phyloP scores from a whole-genome alignment of 2,113 vertebrate species.

The Grus americana region DNA sequence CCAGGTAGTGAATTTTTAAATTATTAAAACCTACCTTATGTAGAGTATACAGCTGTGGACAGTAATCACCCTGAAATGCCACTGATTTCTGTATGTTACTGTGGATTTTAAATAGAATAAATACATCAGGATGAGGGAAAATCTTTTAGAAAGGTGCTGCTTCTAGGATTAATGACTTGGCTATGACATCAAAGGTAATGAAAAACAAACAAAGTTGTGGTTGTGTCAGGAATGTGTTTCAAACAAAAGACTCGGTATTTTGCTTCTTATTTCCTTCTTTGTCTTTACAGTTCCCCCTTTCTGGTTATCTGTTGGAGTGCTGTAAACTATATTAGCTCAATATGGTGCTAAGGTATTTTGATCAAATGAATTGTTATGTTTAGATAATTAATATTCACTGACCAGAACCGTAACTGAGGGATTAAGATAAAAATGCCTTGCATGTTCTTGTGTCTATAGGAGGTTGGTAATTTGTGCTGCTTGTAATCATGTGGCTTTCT shows the following conservation, averaged over 20 bases:
- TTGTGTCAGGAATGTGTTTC: neutral
- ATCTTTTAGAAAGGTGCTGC: neutral
- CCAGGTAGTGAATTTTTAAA: neutral
- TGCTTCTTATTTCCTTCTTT: neutral
- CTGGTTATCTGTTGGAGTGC: neutral
- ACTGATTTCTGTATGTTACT: neutral
- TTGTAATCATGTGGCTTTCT: neutral
- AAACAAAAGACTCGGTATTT: neutral
- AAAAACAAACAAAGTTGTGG: neutral
- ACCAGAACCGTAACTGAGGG: neutral
- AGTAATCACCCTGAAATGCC: neutral
- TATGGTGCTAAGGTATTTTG: neutral
- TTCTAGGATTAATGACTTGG: neutral
- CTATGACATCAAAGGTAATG: neutral
- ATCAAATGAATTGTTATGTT: neutral
- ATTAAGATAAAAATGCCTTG: neutral
- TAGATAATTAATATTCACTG: neutral
- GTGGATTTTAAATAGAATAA: neutral
- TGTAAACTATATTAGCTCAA: neutral
- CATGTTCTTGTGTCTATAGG: neutral
- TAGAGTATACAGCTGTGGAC: neutral
- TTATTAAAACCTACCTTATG: neutral
- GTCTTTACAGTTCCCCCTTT: neutral
- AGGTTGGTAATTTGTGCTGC: neutral
- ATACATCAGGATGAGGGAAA: neutral